Evolutionary conservation across 2,888 invertebrate species (phyloP), one percentile per base, ranked within the genome.

Genomic region (Gnatocerus cornutus): DNA sequence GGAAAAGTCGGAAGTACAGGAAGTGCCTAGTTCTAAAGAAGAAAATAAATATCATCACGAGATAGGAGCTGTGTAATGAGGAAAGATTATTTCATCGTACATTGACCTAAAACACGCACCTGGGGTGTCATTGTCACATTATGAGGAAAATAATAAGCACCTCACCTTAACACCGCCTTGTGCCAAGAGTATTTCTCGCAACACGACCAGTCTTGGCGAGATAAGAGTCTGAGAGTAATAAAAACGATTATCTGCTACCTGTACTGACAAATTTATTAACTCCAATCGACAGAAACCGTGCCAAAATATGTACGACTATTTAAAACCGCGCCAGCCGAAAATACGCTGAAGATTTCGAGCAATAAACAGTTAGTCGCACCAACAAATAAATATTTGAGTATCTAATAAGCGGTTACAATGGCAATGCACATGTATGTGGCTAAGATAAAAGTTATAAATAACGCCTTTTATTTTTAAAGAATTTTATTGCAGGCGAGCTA

Each of bases 71-170:
- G 50, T 41, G 52, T 48, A 50, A 58, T 56, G 48, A 63, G 37
- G 39, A 62, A 53, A 27, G 48, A 48, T 62, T 43, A 55, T 68
- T 68, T 41, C 62, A 63, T 33, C 48, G 68, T 68, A 48, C 68
- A 16, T 68, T 68, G 68, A 68, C 62, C 68, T 58, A 46, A 27
- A 50, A 53, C 67, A 61, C 39, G 46, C 61, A 67, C 67, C 67
- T 67, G 53, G 53, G 45, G 61, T 61, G 67, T 67, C 41, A 27
- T 61, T 67, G 52, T 62, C 62, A 63, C 63, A 27, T 16, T 59
- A 59, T 62, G 62, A 39, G 27, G 27, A 62, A 62, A 50, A 50
- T 62, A 48, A 37, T 62, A 48, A 61, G 46, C 39, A 45, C 13
- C 43, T 58, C n/a, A 27, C 14, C 53, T 55, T 55, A 21, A 21